A percentile compares a stretch with the other conserved stretches of the same genome.
Conservation (phyloP, 2,797 vertebrate genomes). For the Cuculus canorus region DNA sequence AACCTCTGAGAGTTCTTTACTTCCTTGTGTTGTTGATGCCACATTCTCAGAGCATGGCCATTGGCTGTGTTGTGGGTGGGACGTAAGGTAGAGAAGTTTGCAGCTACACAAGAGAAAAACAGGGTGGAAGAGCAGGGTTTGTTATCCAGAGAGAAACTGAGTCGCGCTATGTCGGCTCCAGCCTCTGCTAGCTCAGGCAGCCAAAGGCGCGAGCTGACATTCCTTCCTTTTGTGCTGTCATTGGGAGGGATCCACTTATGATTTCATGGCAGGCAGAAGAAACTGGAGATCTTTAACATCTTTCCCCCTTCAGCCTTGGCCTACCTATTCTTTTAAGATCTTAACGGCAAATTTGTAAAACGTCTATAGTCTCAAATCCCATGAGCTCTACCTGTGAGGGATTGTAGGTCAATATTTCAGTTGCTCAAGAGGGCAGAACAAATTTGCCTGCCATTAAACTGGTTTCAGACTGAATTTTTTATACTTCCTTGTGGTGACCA, state of each 20-base stretch:
- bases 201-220: neutral
- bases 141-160: neutral
- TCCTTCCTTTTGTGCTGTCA: neutral
- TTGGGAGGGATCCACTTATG: neutral
- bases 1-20: neutral
- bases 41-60: neutral
- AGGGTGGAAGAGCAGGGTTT: neutral
- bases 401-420: neutral
- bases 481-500: neutral
- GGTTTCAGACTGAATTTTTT: too few relatives aligned
- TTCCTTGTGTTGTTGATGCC: neutral
- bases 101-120: neutral
- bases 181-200: fast-evolving
- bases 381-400: neutral
- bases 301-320: neutral
- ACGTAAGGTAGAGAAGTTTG: neutral
- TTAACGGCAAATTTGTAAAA: neutral
- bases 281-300: neutral
- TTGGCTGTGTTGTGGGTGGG: neutral
- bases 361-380: neutral
- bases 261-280: neutral
- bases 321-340: neutral
- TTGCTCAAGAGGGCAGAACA: neutral
- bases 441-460: neutral
- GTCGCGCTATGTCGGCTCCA: neutral